phyloP scores from a whole-genome alignment of 2,797 vertebrate species.

The Platalea minor region DNA sequence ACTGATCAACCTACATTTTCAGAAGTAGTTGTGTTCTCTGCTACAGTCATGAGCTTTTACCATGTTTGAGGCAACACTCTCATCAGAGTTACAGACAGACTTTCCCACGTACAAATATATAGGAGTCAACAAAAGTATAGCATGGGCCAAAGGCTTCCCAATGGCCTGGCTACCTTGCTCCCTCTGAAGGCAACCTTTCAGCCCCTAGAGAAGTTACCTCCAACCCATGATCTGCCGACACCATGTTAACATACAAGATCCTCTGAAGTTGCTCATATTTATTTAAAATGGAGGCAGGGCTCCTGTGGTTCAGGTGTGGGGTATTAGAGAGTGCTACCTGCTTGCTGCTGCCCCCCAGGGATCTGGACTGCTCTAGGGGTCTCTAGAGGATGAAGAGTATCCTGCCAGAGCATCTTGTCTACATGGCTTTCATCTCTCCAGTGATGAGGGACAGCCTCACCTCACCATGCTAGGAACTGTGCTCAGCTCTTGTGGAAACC shows the following conservation, averaged over 20 bases:
- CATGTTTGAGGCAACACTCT: background rate
- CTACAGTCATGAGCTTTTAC: background rate
- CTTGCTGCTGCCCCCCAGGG: background rate
- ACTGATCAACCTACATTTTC: background rate
- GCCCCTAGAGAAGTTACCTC: background rate
- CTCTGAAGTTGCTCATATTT: background rate
- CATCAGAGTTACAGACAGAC: background rate
- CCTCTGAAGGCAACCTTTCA: background rate
- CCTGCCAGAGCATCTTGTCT: background rate
- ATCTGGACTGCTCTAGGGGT: background rate
- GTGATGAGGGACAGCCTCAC: background rate
- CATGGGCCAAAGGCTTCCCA: background rate
- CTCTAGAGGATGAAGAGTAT: background rate
- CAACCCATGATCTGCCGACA: background rate
- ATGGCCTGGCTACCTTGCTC: rapidly evolving
- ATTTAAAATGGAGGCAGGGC: background rate
- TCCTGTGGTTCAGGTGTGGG: background rate
- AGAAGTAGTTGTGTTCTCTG: background rate
- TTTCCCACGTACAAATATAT: background rate
- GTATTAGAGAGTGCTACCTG: background rate
- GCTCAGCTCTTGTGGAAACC: background rate
- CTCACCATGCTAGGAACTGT: background rate
- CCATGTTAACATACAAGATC: background rate
- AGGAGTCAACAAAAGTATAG: background rate
- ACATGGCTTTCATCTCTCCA: background rate